Evolutionary conservation across 2,888 invertebrate species (phyloP), one percentile per base, ranked within the genome.

Genomic region (Meghimatium bilineatum): DNA sequence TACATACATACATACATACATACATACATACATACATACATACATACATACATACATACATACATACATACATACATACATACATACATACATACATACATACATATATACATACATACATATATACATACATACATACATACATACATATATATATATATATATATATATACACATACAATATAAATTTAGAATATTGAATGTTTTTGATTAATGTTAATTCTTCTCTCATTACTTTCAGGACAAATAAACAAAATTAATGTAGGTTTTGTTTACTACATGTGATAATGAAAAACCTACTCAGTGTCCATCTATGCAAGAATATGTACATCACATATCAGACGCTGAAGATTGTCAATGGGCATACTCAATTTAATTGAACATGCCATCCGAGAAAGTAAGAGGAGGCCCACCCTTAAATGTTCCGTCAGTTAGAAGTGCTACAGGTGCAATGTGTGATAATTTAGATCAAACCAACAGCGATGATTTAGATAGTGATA

Each of bases 221-320:
- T 26, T 56, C n/a, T 6, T 3, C 32, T 75, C 29, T 75, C 2
- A 2, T 17, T 44, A 29, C 38, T 79, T 83, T 38, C 72, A 83
- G 83, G 66, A 79, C 79, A 79, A 79, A 66, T n/a, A 83, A 83
- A 67, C 23, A 83, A 79, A 79, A 44, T 83, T n/a, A 79, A 56
- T 56, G 34, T 71, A 44, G 79, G 74, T 71, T 72, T 83, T 67
- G 60, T 82, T 83, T 32, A 72, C 79, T 52, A 79, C 79, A 52
- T 79, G 26, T 74, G 79, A 71, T 83, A 79, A 83, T 23, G 56
- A 72, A 66, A 78, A 74, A 38, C 56, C 20, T 20, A 56, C 23
- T 56, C 2, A 3, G 3, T 20, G 20, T 56, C 6, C 56, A 3
- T 56, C 56, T 56, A 56, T 56, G 20, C 79, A 72, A 38, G 72